Evolutionary conservation across 1,140 invertebrate genomes (phyloP).

Genomic region (Neotoxoptera formosana): DNA sequence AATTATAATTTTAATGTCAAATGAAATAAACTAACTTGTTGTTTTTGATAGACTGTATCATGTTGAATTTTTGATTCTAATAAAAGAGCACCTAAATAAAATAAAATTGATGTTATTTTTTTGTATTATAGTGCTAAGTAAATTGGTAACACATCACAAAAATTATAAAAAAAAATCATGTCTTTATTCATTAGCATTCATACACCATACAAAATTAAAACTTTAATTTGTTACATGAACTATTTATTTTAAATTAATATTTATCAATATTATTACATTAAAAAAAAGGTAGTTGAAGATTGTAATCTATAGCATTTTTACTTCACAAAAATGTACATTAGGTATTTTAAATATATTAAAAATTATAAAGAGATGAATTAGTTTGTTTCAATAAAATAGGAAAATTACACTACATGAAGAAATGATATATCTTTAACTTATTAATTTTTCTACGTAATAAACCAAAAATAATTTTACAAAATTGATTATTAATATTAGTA

Average conservation of each 20-base stretch:
- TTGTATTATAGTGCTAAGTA: background rate
- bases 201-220: background rate
- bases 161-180: background rate
- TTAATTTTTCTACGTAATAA: no score
- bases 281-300: background rate
- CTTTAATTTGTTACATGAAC: no score
- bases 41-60: conserved; percentile 98
- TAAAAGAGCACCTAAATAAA: conserved; percentile 75
- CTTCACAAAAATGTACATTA: no score
- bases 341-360: no score
- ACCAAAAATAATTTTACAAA: background rate
- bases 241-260: no score
- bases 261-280: background rate
- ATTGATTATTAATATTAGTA: background rate
- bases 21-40: conserved; percentile 74
- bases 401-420: no score
- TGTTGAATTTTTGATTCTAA: conserved; percentile 97
- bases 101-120: background rate
- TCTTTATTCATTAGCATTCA: background rate
- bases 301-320: background rate
- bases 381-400: no score
- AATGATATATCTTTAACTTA: no score
- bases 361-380: no score
- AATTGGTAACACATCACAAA: background rate
- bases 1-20: conserved; percentile 20